Evolutionary conservation across 2,888 invertebrate species (phyloP).

Genomic region (Zygaena filipendulae): DNA sequence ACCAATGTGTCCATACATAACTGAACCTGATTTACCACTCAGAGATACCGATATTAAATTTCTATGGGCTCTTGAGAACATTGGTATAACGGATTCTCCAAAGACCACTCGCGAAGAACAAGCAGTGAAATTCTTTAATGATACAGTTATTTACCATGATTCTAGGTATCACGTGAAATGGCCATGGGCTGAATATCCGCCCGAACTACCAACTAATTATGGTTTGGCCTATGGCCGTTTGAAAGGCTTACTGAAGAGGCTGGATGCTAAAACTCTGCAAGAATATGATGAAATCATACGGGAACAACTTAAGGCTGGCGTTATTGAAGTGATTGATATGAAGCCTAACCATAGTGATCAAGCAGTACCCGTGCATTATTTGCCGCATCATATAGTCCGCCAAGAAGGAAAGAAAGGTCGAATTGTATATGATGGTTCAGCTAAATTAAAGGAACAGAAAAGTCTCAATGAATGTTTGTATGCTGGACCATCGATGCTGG

Average conservation of each 20-base stretch:
- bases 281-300: slow-evolving; percentile 5
- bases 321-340: slow-evolving; percentile 7
- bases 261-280: no score
- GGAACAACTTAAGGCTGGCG: slow-evolving; percentile 7
- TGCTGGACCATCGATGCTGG: slow-evolving; percentile 17
- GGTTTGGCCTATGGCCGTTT: slow-evolving; percentile 13
- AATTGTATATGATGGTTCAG: slow-evolving; percentile 19
- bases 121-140: no score
- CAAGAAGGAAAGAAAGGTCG: slow-evolving; percentile 9
- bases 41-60: slow-evolving; percentile 6
- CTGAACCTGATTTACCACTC: slow-evolving; percentile 14
- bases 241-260: slow-evolving; percentile 6
- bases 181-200: slow-evolving; percentile 15
- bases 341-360: background rate
- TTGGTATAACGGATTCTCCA: slow-evolving; percentile 19
- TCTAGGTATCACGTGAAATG: slow-evolving; percentile 14
- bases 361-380: slow-evolving; percentile 5
- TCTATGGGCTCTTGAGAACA: slow-evolving; percentile 19
- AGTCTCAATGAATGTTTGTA: slow-evolving; percentile 21
- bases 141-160: slow-evolving; percentile 8
- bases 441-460: slow-evolving; percentile 11
- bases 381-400: slow-evolving; percentile 11
- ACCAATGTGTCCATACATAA: no score
- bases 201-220: slow-evolving; percentile 11
- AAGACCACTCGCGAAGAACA: slow-evolving; percentile 9